Evolutionary conservation across 1,140 invertebrate species (phyloP).

Genomic region (Cephus cinctus): DNA sequence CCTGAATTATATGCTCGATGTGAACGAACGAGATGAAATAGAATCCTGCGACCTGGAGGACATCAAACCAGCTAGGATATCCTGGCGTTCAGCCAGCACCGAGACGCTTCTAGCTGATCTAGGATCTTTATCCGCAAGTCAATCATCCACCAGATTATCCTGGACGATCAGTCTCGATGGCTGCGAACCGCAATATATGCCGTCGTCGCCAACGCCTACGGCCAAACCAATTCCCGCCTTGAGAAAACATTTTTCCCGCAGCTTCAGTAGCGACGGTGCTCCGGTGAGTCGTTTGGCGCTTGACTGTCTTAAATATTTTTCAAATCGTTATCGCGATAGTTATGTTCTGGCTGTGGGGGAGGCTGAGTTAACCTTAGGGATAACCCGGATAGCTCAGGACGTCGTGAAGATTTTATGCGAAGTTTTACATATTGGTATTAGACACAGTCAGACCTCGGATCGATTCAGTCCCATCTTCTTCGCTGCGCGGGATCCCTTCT

Average conservation of each 20-base stretch:
- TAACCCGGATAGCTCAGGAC: neutral
- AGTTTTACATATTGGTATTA: neutral
- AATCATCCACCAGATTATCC: neutral
- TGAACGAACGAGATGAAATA: no score
- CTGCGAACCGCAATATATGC: neutral
- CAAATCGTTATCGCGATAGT: neutral
- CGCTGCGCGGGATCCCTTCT: neutral
- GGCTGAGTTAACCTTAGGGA: neutral
- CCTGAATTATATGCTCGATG: neutral
- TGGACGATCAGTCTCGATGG: neutral
- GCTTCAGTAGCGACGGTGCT: neutral
- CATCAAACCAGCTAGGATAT: no score
- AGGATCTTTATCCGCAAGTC: neutral
- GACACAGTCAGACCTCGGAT: neutral
- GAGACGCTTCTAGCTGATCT: neutral
- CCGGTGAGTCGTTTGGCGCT: neutral
- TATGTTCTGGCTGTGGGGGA: neutral
- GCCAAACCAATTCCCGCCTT: neutral
- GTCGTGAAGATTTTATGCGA: neutral
- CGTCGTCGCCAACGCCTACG: neutral
- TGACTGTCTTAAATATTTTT: neutral
- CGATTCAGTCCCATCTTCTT: neutral
- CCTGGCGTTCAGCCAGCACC: neutral
- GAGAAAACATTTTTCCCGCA: neutral
- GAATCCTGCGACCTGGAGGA: no score